Base-by-base conservation (phyloP, 2,888 invertebrate genomes). In the Willowsia nigromaculata region DNA sequence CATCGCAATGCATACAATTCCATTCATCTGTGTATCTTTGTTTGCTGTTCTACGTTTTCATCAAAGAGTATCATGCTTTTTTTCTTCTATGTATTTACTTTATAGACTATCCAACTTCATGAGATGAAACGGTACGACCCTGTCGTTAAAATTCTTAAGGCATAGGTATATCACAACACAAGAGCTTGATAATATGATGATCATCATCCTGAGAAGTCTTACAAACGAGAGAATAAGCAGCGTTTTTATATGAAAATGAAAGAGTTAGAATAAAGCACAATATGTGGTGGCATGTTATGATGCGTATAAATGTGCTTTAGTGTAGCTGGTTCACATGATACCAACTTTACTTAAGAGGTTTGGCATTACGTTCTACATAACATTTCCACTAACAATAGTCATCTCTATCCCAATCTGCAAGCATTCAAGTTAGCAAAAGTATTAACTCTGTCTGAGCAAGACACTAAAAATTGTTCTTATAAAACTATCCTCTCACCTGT, bases 1-100 rank as follows among this genome's bases (percentile, higher is more conserved):
- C 76, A 37, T n/a, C 53, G 68, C 80, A 83, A 71, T 71, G 40
- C 71, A 47, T 50, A 50, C 74, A 47, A 25, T 47, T 11, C 22
- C 30, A 47, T 40, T 68, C 37, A 47, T n/a, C 15, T 71, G 13
- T 68, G 18, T 7, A 33, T 15, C 33, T 30, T 22, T 43, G 74
- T 74, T 25, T 9, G 25, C 2, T 22, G 15, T 13, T 71, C 43
- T 22, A 25, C 71, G 27, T 59, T 59, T 59, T 68, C 37, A 9
- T 59, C 56, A 25, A 22, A 7, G 9, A 25, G 25, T 25, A 13
- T 13, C 13, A 47, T 47, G 47, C n/a, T n/a, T n/a, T n/a, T n/a
- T n/a, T n/a, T n/a, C n/a, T n/a, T n/a, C n/a, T n/a, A n/a, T 47
- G 2, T 47, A 47, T 5, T 47, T 6, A 13, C 13, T 18, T 18